Percentiles rank a stretch among this genome's conserved stretches.
phyloP scores from a whole-genome alignment of 1,140 invertebrate species.

The Drosophila quadrilineata region DNA sequence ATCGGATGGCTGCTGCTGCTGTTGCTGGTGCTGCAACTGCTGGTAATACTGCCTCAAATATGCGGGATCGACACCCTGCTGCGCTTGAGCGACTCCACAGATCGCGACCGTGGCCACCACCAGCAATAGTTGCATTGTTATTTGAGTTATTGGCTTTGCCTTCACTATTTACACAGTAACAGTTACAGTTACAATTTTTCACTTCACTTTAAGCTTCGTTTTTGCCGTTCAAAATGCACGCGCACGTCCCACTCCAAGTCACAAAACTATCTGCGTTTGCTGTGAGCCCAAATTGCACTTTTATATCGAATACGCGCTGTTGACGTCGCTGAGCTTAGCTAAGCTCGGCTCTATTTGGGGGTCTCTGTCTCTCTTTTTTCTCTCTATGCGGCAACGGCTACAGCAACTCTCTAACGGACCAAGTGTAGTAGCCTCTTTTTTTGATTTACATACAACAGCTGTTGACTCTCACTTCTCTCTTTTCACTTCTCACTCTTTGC shows the following conservation, averaged over 20 bases:
- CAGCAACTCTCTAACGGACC: constrained; percentile 22
- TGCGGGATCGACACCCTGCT: constrained; percentile 77
- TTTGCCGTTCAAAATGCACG: constrained; percentile 23
- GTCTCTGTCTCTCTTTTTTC: constrained; percentile 5
- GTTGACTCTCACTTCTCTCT: too few relatives aligned
- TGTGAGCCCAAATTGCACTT: constrained; percentile 71
- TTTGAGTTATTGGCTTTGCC: constrained; percentile 12
- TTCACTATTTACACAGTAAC: neutral
- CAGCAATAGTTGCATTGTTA: constrained; percentile 59
- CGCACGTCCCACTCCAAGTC: constrained; percentile 59
- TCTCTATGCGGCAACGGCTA: constrained; percentile 5
- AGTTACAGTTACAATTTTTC: constrained; percentile 9
- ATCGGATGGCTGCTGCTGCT: constrained; percentile 56
- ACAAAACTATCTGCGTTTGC: constrained; percentile 65
- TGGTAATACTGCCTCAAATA: constrained; percentile 79
- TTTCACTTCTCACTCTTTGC: too few relatives aligned
- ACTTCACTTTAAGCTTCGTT: constrained; percentile 28
- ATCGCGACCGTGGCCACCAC: constrained; percentile 65
- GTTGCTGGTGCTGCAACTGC: constrained; percentile 66
- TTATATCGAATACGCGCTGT: constrained; percentile 54
- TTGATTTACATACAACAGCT: constrained; percentile 77
- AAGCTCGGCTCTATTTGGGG: constrained; percentile 12
- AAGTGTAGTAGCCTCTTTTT: constrained; percentile 48
- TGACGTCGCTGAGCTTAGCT: constrained; percentile 4
- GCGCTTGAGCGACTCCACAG: constrained; percentile 47